Evolutionary conservation across 2,113 vertebrate species (phyloP).

Genomic region (Brienomyrus brachyistius): DNA sequence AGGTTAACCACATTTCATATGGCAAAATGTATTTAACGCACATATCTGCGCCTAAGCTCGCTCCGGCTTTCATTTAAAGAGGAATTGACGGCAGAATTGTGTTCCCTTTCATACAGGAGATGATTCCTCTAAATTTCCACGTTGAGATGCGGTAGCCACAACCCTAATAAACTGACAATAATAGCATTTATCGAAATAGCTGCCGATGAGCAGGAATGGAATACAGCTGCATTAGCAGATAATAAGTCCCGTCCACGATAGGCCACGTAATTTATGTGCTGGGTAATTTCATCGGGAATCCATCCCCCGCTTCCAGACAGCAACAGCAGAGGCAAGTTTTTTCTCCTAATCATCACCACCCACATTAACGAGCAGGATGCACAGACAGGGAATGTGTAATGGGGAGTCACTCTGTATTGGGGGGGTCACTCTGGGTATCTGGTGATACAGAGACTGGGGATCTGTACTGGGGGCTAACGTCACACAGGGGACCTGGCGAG

Average conservation of each 20-base stretch:
- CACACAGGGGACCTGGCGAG: neutral
- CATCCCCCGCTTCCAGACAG: neutral
- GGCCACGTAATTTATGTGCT: neutral
- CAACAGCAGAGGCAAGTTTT: neutral
- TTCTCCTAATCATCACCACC: neutral
- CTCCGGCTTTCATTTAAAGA: neutral
- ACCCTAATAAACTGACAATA: constrained; percentile 12
- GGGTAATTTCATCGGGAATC: constrained; percentile 15
- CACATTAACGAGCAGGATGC: neutral
- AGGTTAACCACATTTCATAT: neutral
- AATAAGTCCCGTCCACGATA: neutral
- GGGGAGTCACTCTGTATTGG: neutral
- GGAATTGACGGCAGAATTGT: neutral
- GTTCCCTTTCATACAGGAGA: neutral
- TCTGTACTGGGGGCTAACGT: neutral
- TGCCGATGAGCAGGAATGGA: neutral
- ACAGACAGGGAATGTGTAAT: neutral
- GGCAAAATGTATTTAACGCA: neutral
- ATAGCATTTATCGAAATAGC: neutral
- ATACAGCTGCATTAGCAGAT: constrained; percentile 6
- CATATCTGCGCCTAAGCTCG: neutral
- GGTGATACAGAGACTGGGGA: neutral
- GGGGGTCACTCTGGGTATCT: neutral
- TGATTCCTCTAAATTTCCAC: neutral
- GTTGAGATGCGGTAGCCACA: neutral